A percentile compares a stretch with the other conserved stretches of the same genome.
Evolutionary conservation across 2,797 vertebrate species (phyloP).

Genomic region (Propithecus perrieri): DNA sequence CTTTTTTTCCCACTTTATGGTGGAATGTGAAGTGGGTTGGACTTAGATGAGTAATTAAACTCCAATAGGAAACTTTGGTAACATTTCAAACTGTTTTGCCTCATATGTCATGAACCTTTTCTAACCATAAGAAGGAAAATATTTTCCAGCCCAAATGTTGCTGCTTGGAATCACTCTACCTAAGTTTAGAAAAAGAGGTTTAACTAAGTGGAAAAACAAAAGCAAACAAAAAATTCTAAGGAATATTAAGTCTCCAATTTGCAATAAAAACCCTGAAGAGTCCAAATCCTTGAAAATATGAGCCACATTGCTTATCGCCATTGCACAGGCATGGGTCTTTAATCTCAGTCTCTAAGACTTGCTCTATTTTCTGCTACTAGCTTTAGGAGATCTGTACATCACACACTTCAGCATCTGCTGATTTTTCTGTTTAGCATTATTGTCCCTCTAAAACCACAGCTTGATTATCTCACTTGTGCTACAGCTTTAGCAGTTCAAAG

Average conservation of each 20-base stretch:
- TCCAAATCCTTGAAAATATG: constrained; percentile 9
- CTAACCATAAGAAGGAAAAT: not conserved
- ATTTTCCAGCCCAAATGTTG: not conserved
- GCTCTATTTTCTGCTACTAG: not conserved
- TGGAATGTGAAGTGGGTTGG: not conserved
- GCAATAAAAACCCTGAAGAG: not conserved
- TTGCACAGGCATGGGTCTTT: not conserved
- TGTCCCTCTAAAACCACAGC: not conserved
- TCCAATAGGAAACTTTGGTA: not conserved
- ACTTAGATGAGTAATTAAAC: constrained; percentile 30
- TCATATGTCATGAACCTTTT: not conserved
- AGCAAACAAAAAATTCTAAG: not conserved
- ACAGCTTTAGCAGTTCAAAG: not conserved
- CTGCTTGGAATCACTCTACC: not conserved
- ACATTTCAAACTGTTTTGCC: constrained; percentile 4
- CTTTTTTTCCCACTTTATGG: not conserved
- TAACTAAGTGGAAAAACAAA: not conserved
- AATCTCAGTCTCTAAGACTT: not conserved
- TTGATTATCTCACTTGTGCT: not conserved
- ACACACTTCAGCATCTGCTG: not conserved
- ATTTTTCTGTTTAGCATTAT: constrained; percentile 19
- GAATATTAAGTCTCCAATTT: not conserved
- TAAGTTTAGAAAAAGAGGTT: not conserved
- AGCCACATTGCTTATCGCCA: not conserved
- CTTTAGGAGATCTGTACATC: not conserved